Evolutionary conservation across 35 echinoderm and acorn worm species (phyloP).

Genomic region (Lytechinus variegatus): DNA sequence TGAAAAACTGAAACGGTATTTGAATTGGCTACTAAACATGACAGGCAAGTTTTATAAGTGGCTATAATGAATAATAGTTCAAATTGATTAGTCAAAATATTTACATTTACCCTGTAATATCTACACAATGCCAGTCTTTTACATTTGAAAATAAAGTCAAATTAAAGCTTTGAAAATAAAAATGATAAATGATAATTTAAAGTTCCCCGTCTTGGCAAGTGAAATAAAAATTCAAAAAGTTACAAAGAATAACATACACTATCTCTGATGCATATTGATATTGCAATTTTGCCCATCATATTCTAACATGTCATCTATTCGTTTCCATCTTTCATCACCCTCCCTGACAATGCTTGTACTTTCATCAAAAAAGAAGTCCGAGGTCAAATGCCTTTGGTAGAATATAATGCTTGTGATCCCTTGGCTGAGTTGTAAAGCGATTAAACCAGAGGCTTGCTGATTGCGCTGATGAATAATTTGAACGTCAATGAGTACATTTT

Average conservation of each 20-base stretch:
- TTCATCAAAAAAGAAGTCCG: background rate
- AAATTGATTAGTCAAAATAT: background rate
- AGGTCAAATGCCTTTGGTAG: slow-evolving; percentile 1
- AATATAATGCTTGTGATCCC: background rate
- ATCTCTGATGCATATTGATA: background rate
- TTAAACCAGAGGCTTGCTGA: slow-evolving; percentile 25
- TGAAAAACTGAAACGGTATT: background rate
- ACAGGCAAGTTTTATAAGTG: no score
- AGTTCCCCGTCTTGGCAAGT: background rate
- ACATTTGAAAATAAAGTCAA: background rate
- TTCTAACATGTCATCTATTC: background rate
- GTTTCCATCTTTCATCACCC: background rate
- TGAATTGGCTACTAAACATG: no score
- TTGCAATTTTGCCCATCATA: background rate
- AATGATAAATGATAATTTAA: background rate
- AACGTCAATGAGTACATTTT: slow-evolving; percentile 35
- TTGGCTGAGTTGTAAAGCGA: background rate
- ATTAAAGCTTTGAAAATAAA: background rate
- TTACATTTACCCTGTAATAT: background rate
- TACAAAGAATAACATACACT: no score
- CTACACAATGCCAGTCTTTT: background rate
- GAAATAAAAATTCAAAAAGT: no score
- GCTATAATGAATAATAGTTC: background rate
- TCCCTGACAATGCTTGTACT: background rate
- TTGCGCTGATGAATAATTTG: slow-evolving; percentile 34